A percentile compares a stretch with the other conserved stretches of the same genome.
These are phyloP conservation scores for Ctenosaura bakeri DNA, from an alignment of 2,797 vertebrate genomes.

Conservation along the genomic window DNA sequence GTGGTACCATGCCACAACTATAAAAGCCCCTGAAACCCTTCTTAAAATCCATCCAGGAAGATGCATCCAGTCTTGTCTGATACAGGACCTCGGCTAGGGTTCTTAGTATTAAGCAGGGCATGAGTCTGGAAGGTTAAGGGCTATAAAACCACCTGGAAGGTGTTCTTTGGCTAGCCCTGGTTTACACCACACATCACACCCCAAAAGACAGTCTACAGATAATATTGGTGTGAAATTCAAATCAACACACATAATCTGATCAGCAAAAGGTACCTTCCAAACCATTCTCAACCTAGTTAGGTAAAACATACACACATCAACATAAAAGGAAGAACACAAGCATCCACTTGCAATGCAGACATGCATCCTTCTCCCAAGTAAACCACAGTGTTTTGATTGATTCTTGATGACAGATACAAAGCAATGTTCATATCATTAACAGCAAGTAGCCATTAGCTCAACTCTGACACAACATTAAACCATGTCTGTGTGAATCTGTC, in stretches of 20 bases:
- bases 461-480: conserved; percentile 36
- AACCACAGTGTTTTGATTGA: not conserved
- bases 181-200: not conserved
- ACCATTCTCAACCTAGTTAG: not conserved
- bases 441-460: not conserved
- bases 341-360: not conserved
- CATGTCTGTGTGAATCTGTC: not conserved
- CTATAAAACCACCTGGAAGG: no score
- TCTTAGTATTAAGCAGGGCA: no score
- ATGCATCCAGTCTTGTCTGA: no score
- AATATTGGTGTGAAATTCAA: not conserved
- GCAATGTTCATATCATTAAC: conserved; percentile 2
- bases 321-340: conserved; percentile 46
- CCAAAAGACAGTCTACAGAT: not conserved
- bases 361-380: conserved; percentile 36
- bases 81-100: no score
- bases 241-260: not conserved
- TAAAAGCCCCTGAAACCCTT: no score
- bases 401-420: not conserved
- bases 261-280: not conserved
- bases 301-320: rapidly evolving
- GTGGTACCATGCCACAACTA: no score
- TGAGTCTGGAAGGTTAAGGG: no score
- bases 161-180: no score
- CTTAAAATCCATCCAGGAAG: no score